Percentiles rank a stretch among this genome's conserved stretches.
Evolutionary conservation across 2,113 vertebrate species (phyloP).

Genomic region (Picathartes gymnocephalus): DNA sequence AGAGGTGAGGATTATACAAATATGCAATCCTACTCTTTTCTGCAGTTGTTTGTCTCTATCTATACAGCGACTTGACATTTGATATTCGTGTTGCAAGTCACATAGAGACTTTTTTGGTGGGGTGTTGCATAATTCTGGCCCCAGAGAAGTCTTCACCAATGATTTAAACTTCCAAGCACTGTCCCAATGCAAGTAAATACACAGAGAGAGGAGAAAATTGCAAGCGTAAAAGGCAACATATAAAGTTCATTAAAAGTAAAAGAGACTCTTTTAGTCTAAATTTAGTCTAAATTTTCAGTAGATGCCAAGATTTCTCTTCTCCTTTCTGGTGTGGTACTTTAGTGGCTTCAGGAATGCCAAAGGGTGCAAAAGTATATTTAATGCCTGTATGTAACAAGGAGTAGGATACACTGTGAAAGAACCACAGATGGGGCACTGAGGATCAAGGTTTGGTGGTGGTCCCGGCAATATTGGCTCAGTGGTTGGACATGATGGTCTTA

Average conservation of each 20-base stretch:
- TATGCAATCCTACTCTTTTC: neutral
- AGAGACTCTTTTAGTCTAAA: neutral
- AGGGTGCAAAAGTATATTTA: neutral
- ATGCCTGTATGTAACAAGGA: neutral
- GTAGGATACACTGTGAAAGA: neutral
- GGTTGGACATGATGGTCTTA: neutral
- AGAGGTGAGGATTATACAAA: neutral
- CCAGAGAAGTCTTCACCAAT: neutral
- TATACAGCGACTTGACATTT: neutral
- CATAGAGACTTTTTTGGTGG: neutral
- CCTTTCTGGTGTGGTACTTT: neutral
- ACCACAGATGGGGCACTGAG: neutral
- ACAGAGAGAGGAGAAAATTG: neutral
- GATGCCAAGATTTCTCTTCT: neutral
- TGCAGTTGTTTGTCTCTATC: neutral
- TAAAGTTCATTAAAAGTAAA: neutral
- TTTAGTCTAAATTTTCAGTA: neutral
- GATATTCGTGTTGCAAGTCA: neutral
- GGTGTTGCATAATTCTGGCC: neutral
- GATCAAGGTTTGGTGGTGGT: neutral
- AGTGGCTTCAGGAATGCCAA: neutral
- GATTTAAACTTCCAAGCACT: neutral
- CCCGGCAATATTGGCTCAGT: neutral
- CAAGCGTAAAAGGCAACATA: neutral
- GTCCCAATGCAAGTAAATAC: neutral